Conservation (phyloP, 2,888 invertebrate genomes). For the Argynnis bischoffii region DNA sequence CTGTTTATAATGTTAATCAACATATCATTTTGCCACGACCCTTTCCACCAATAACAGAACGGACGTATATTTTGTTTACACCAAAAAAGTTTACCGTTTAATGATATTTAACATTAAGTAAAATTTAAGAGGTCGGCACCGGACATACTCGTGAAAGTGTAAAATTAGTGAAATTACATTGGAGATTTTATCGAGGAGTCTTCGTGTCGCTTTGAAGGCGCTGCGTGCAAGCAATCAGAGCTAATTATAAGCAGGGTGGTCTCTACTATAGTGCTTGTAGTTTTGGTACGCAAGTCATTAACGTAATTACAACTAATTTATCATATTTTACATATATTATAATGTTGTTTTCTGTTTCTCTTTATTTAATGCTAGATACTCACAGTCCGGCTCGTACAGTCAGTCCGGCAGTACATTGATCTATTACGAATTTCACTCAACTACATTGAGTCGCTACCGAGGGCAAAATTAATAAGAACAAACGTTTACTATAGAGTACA, state of each 20-base stretch:
- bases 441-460: too few species aligned
- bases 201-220: constrained; percentile 38
- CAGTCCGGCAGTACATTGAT: too few species aligned
- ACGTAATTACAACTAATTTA: constrained; percentile 16
- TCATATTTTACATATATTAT: constrained; percentile 21
- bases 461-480: too few species aligned
- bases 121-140: constrained; percentile 44
- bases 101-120: constrained; percentile 47
- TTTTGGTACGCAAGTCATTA: constrained; percentile 24
- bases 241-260: constrained; percentile 40
- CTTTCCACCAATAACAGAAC: background rate
- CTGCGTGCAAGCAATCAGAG: constrained; percentile 34
- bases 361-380: too few species aligned
- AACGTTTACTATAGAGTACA: too few species aligned
- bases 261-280: constrained; percentile 25
- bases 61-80: constrained; percentile 11
- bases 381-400: too few species aligned
- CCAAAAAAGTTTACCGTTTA: constrained; percentile 36
- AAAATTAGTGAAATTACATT: constrained; percentile 55
- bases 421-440: too few species aligned
- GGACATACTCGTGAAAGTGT: constrained; percentile 43
- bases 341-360: background rate
- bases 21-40: background rate
- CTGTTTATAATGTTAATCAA: background rate
- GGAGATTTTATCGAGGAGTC: constrained; percentile 47